phyloP scores from a whole-genome alignment of 2,888 invertebrate species.

The Antitype chi region DNA sequence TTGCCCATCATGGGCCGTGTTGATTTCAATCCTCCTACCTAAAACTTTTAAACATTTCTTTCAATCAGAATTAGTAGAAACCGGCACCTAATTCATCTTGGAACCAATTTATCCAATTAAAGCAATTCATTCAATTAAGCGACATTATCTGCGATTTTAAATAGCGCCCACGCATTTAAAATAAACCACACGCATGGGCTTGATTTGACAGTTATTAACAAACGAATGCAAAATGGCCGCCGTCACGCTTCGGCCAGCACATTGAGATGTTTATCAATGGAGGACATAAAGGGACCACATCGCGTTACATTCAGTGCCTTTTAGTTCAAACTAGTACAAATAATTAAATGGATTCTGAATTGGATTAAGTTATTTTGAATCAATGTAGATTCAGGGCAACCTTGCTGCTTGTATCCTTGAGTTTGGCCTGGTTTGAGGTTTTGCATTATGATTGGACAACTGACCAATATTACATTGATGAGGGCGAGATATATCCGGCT shows the following conservation, averaged over 20 bases:
- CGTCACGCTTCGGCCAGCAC: conserved; percentile 45
- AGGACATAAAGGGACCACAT: conserved; percentile 48
- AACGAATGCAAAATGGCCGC: conserved; percentile 55
- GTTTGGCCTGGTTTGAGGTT: conserved; percentile 12
- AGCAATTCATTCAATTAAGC: conserved; percentile 22
- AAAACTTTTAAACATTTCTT: neutral
- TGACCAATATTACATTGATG: neutral
- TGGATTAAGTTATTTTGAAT: conserved; percentile 37
- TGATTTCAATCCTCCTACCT: neutral
- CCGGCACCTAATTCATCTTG: neutral
- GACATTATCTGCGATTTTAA: conserved; percentile 19
- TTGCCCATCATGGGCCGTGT: neutral
- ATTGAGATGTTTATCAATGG: conserved; percentile 59
- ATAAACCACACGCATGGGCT: conserved; percentile 38
- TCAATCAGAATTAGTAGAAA: conserved; percentile 17
- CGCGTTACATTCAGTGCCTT: conserved; percentile 43
- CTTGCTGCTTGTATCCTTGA: conserved; percentile 16
- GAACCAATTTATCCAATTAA: conserved; percentile 25
- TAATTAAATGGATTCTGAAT: conserved; percentile 21
- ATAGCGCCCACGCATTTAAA: conserved; percentile 45
- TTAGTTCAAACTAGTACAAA: conserved; percentile 29
- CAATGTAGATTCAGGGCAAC: conserved; percentile 3
- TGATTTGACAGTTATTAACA: conserved; percentile 58
- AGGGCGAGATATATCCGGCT: conserved; percentile 2
- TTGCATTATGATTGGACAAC: conserved; percentile 6